These are phyloP conservation scores for Cossypha caffra DNA, from an alignment of 2,797 vertebrate species.

Conservation along the genomic window DNA sequence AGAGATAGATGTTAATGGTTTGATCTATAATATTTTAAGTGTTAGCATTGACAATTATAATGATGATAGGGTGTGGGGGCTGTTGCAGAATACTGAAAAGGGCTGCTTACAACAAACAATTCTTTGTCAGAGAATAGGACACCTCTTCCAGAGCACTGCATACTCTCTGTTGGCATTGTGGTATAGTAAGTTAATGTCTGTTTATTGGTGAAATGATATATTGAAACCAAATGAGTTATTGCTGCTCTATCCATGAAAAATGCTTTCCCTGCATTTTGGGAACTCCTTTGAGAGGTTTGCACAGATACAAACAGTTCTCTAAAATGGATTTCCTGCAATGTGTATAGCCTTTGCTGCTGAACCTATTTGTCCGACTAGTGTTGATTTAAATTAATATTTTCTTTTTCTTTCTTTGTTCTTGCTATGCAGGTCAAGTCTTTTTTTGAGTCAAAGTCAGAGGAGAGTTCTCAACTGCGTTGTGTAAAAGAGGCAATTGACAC, in stretches of 20 bases:
- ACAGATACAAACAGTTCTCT: background rate
- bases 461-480: conserved; percentile 84
- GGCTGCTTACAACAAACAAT: background rate
- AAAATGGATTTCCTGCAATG: background rate
- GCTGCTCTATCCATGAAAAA: background rate
- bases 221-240: background rate
- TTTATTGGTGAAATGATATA: background rate
- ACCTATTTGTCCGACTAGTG: background rate
- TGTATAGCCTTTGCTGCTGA: background rate
- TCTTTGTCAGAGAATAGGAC: background rate
- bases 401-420: background rate
- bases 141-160: background rate
- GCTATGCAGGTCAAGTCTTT: conserved; percentile 84
- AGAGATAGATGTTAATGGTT: background rate
- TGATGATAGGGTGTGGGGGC: background rate
- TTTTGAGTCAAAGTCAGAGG: conserved; percentile 86
- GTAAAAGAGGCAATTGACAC: conserved; percentile 88
- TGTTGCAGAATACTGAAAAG: background rate
- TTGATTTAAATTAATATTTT: background rate
- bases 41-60: background rate
- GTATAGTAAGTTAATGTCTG: background rate
- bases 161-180: background rate
- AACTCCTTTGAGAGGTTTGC: background rate
- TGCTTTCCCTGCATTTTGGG: background rate
- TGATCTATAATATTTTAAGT: background rate